phyloP scores from a whole-genome alignment of 2,888 invertebrate species.

The Diarsia rubi region DNA sequence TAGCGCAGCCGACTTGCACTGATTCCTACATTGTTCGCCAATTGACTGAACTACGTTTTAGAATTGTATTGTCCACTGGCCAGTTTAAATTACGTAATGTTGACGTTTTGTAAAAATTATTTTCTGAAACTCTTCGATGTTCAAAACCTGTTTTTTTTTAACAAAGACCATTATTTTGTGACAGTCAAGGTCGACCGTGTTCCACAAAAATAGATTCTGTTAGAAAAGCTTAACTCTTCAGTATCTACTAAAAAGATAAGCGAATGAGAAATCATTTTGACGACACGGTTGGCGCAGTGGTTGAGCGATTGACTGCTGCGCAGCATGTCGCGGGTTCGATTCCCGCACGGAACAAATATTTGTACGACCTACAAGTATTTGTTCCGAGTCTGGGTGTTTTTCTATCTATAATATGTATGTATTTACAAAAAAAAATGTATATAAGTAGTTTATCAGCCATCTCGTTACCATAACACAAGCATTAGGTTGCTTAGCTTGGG shows the following conservation, averaged over 20 bases:
- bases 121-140: background rate
- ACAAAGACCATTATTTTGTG: background rate
- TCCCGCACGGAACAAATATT: no score
- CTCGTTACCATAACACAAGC: no score
- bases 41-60: slow-evolving; percentile 4
- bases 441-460: no score
- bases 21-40: slow-evolving; percentile 6
- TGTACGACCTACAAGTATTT: no score
- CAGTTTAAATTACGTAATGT: background rate
- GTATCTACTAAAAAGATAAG: background rate
- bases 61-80: background rate
- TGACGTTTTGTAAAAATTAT: background rate
- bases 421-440: no score
- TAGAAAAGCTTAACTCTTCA: background rate
- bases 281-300: no score
- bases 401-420: no score
- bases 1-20: slow-evolving; percentile 16
- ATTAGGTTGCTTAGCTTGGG: no score
- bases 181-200: background rate
- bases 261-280: background rate
- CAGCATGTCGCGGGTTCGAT: no score
- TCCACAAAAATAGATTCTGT: background rate
- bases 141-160: background rate
- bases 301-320: no score
- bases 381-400: no score